A percentile compares a stretch with the other conserved stretches of the same genome.
phyloP scores from a whole-genome alignment of 2,797 vertebrate genomes.

The Clarias platycephalus region DNA sequence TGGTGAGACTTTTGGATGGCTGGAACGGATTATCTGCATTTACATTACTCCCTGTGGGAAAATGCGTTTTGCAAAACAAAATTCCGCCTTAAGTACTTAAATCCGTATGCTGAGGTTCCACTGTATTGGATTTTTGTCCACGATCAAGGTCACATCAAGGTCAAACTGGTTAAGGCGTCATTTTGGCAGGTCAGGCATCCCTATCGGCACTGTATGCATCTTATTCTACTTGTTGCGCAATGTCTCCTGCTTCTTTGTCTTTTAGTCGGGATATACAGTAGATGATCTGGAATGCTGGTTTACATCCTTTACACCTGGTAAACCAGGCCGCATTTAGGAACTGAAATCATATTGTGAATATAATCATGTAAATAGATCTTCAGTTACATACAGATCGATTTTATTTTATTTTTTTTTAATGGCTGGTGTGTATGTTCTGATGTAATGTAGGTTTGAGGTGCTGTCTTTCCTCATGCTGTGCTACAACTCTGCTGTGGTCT shows the following conservation, averaged over 20 bases:
- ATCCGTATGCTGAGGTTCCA: too few relatives aligned
- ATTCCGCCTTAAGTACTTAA: too few relatives aligned
- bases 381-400: background rate
- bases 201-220: background rate
- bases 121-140: too few relatives aligned
- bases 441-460: conserved; percentile 89
- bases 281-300: background rate
- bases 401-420: background rate
- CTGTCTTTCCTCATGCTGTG: conserved; percentile 97
- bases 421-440: background rate
- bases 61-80: too few relatives aligned
- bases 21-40: too few relatives aligned
- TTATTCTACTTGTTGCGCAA: background rate
- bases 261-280: background rate
- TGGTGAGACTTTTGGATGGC: too few relatives aligned
- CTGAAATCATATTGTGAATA: background rate
- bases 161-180: too few relatives aligned
- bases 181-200: background rate
- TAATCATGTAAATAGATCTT: background rate
- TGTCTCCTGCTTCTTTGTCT: background rate
- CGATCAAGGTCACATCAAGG: too few relatives aligned
- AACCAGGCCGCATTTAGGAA: background rate
- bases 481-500: conserved; percentile 97
- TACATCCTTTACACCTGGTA: background rate
- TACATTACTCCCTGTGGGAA: too few relatives aligned